A percentile compares a stretch with the other conserved stretches of the same genome.
phyloP scores from a whole-genome alignment of 2,797 vertebrate genomes.

The Otolemur crassicaudatus region DNA sequence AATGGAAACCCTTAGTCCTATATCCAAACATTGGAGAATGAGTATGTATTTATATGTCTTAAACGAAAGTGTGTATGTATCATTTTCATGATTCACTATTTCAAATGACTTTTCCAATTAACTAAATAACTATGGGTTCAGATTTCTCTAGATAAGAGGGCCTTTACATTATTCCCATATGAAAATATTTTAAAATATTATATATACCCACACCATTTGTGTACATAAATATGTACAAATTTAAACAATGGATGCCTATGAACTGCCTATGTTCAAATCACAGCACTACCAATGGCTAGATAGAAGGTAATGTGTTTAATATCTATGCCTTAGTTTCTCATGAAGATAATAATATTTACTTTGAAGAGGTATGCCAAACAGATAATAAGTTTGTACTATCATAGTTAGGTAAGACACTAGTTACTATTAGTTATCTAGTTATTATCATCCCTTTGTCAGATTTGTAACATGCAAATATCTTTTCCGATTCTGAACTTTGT shows the following conservation, averaged over 20 bases:
- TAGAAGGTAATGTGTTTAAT: not conserved
- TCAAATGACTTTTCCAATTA: constrained; percentile 39
- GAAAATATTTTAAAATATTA: not conserved
- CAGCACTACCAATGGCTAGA: not conserved
- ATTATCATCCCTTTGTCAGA: too few relatives aligned
- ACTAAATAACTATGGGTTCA: not conserved
- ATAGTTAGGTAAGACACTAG: not conserved
- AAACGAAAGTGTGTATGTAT: not conserved
- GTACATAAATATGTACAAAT: not conserved
- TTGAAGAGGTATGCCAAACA: not conserved
- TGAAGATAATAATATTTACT: constrained; percentile 13
- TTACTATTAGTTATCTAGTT: too few relatives aligned
- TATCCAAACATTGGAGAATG: not conserved
- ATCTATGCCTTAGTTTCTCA: constrained; percentile 1
- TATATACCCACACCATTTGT: not conserved
- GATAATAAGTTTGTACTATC: not conserved
- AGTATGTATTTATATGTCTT: constrained; percentile 6
- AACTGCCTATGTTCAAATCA: not conserved
- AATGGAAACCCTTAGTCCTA: not conserved
- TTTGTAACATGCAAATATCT: too few relatives aligned
- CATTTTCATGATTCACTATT: constrained; percentile 32
- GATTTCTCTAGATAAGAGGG: not conserved
- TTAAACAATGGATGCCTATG: not conserved
- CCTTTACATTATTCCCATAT: constrained; percentile 3
- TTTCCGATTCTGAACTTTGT: too few relatives aligned